A percentile compares a stretch with the other conserved stretches of the same genome.
Conservation (phyloP, 2,888 invertebrate genomes). For the Nymphalis polychloros region DNA sequence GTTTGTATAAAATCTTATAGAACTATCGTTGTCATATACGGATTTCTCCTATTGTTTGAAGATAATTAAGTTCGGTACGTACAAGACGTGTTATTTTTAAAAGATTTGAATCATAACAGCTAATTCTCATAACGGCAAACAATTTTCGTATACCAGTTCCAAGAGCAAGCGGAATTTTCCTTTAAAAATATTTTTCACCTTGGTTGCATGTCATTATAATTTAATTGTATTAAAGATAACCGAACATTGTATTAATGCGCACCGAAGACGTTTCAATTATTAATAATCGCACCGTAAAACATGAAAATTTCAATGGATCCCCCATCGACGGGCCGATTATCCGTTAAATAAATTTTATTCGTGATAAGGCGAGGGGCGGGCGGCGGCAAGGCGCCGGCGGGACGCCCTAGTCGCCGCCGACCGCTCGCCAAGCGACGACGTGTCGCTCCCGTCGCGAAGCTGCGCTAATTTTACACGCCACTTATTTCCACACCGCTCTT, state of each 20-base stretch:
- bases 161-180: too few species aligned
- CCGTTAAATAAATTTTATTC: conserved; percentile 79
- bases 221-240: too few species aligned
- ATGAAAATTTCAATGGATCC: conserved; percentile 68
- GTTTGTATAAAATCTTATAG: neutral
- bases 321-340: conserved; percentile 70
- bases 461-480: conserved; percentile 73
- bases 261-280: conserved; percentile 29
- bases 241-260: too few species aligned
- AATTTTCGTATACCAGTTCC: too few species aligned
- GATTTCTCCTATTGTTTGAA: too few species aligned
- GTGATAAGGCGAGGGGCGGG: conserved; percentile 75
- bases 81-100: too few species aligned
- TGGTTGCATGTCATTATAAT: too few species aligned
- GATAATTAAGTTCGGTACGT: too few species aligned
- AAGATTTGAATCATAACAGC: too few species aligned
- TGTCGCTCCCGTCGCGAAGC: conserved; percentile 51
- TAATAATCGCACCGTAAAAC: conserved; percentile 53
- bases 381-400: conserved; percentile 70
- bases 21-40: too few species aligned
- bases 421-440: conserved; percentile 61
- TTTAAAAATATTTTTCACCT: too few species aligned
- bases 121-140: too few species aligned
- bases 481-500: conserved; percentile 52
- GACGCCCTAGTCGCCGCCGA: conserved; percentile 73